A percentile compares a stretch with the other conserved stretches of the same genome.
These are phyloP conservation scores for Rutpela maculata DNA, from an alignment of 2,888 invertebrate species.

Conservation along the genomic window DNA sequence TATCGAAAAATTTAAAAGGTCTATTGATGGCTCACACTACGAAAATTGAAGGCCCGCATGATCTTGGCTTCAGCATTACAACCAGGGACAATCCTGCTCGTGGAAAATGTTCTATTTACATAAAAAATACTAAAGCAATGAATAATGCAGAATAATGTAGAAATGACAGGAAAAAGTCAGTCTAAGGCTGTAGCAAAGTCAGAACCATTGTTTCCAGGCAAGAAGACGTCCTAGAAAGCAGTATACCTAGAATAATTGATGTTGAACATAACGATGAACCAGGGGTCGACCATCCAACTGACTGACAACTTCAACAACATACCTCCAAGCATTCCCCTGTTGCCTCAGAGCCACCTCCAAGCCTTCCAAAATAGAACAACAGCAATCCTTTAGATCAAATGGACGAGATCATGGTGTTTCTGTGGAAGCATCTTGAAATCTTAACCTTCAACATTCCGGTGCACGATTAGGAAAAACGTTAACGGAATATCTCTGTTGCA, in stretches of 20 bases:
- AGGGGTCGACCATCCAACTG: constrained; percentile 61
- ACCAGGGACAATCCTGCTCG: constrained; percentile 98
- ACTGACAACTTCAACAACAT: constrained; percentile 50
- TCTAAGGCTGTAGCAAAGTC: constrained; percentile 94
- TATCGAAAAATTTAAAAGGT: constrained; percentile 73
- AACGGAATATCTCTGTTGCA: constrained; percentile 93
- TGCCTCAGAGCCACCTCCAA: constrained; percentile 71
- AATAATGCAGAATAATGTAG: constrained; percentile 93
- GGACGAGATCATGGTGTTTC: constrained; percentile 78
- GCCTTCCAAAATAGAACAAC: constrained; percentile 66
- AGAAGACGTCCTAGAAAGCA: constrained; percentile 77
- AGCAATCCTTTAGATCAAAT: constrained; percentile 72
- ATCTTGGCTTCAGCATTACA: constrained; percentile 97
- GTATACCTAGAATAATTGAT: constrained; percentile 73
- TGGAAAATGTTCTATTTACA: constrained; percentile 96
- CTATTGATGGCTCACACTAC: constrained; percentile 84
- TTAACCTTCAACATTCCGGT: constrained; percentile 95
- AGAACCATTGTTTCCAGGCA: constrained; percentile 88
- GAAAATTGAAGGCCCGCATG: constrained; percentile 91
- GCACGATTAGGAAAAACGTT: constrained; percentile 96
- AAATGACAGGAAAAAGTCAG: constrained; percentile 94
- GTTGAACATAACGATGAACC: constrained; percentile 66
- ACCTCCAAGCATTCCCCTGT: constrained; percentile 72
- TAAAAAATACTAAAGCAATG: constrained; percentile 96
- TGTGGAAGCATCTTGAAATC: constrained; percentile 90